A percentile compares a stretch with the other conserved stretches of the same genome.
phyloP scores from a whole-genome alignment of 2,797 vertebrate genomes.

The Remorina albescens region DNA sequence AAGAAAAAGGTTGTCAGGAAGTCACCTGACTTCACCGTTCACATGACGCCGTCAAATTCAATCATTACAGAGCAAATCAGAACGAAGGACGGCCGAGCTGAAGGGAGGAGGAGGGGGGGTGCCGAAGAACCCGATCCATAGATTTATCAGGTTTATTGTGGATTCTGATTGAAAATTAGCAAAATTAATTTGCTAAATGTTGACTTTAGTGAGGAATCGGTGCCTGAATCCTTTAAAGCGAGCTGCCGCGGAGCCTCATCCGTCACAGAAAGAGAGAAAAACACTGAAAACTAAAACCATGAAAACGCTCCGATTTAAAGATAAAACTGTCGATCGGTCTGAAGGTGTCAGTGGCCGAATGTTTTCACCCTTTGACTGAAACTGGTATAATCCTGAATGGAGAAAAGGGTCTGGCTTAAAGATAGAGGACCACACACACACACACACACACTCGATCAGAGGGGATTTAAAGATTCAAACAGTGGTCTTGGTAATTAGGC shows the following conservation, averaged over 20 bases:
- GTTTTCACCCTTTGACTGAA: constrained; percentile 41
- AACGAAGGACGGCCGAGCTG: no score
- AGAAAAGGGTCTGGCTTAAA: constrained; percentile 37
- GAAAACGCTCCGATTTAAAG: neutral
- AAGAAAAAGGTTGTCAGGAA: neutral
- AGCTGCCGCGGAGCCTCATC: neutral
- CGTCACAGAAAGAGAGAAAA: neutral
- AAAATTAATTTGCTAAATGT: neutral
- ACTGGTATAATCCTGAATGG: constrained; percentile 51
- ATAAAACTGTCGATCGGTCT: constrained; percentile 1
- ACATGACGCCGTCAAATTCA: neutral
- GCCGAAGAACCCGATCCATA: no score
- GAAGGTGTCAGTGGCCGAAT: constrained; percentile 4
- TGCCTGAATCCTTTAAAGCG: neutral
- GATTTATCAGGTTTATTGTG: neutral
- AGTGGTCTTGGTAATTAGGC: constrained; percentile 73
- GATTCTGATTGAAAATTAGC: constrained; percentile 1
- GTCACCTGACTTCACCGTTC: constrained; percentile 23
- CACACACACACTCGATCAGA: constrained; percentile 45
- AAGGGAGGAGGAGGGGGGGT: no score
- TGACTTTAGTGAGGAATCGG: neutral
- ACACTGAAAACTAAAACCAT: neutral
- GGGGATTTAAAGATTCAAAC: constrained; percentile 72
- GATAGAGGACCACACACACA: constrained; percentile 49
- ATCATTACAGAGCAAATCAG: no score